Evolutionary conservation across 2,888 invertebrate species (phyloP).

Genomic region (Pinctada fucata): DNA sequence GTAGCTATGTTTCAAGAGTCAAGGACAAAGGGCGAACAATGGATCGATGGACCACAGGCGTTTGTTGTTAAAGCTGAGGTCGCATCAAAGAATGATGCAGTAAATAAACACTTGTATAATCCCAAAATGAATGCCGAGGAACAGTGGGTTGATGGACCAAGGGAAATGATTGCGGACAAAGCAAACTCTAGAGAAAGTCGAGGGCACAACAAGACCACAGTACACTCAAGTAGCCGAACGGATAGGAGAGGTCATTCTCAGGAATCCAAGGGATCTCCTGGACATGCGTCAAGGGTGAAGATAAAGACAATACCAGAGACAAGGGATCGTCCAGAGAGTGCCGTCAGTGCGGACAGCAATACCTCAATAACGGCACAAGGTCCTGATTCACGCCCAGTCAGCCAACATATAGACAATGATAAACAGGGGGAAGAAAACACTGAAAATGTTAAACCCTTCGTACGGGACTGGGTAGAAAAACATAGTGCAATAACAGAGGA

Average conservation of each 20-base stretch:
- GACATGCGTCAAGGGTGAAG: slow-evolving; percentile 33
- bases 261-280: slow-evolving; percentile 26
- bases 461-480: slow-evolving; percentile 73
- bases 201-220: slow-evolving; percentile 22
- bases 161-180: slow-evolving; percentile 64
- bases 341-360: slow-evolving; percentile 62
- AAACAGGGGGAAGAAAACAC: slow-evolving; percentile 45
- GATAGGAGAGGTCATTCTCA: slow-evolving; percentile 28
- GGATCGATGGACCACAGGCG: slow-evolving; percentile 93
- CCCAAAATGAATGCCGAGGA: slow-evolving; percentile 85
- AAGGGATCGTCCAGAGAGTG: slow-evolving; percentile 66
- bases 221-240: slow-evolving; percentile 46
- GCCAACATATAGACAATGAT: slow-evolving; percentile 53
- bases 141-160: slow-evolving; percentile 75
- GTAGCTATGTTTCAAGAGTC: slow-evolving; percentile 78
- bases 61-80: slow-evolving; percentile 51
- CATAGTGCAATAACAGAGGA: slow-evolving; percentile 55
- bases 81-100: slow-evolving; percentile 37
- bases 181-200: slow-evolving; percentile 32
- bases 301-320: slow-evolving; percentile 52
- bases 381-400: slow-evolving; percentile 62
- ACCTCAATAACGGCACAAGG: slow-evolving; percentile 60
- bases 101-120: slow-evolving; percentile 77
- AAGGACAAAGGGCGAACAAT: slow-evolving; percentile 83
- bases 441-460: slow-evolving; percentile 67